A percentile compares a stretch with the other conserved stretches of the same genome.
Conservation (phyloP, 2,797 vertebrate species). For the Enteromius radiatus region DNA sequence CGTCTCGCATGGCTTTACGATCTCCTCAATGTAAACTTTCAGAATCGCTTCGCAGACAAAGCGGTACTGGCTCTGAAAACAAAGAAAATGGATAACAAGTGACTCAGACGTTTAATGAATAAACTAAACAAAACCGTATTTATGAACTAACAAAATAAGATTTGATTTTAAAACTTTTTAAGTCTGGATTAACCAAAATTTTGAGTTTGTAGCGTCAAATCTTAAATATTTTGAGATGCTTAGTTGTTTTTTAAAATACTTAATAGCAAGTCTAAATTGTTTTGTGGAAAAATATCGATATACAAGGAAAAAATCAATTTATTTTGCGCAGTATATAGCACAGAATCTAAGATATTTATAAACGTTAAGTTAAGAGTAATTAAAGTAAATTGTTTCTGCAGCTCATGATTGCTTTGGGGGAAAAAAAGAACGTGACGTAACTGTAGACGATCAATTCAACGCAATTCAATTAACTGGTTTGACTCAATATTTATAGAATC, state of each 20-base stretch:
- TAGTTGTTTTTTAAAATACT: not conserved
- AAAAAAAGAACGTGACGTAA: not conserved
- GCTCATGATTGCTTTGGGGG: not conserved
- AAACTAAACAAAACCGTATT: not conserved
- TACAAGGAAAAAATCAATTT: not conserved
- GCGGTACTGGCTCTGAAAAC: slow-evolving; percentile 94
- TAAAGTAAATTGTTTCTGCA: not conserved
- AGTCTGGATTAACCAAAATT: not conserved
- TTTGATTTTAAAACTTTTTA: not conserved
- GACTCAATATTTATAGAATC: not conserved
- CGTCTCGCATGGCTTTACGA: slow-evolving; percentile 86
- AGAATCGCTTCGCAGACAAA: slow-evolving; percentile 99
- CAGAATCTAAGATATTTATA: not conserved
- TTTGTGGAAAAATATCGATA: not conserved
- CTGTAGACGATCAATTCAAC: not conserved
- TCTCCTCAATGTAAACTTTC: slow-evolving; percentile 95
- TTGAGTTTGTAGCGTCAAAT: not conserved
- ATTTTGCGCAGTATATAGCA: not conserved
- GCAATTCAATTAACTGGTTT: not conserved
- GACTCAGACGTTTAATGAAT: not conserved
- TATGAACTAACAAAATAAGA: not conserved
- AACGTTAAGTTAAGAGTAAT: not conserved
- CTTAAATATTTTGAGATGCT: not conserved
- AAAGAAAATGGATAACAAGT: slow-evolving; percentile 5
- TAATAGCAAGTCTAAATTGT: not conserved